phyloP scores from a whole-genome alignment of 30 jellyfish, hydroid and myxozoan species.

The Cassiopea andromeda region DNA sequence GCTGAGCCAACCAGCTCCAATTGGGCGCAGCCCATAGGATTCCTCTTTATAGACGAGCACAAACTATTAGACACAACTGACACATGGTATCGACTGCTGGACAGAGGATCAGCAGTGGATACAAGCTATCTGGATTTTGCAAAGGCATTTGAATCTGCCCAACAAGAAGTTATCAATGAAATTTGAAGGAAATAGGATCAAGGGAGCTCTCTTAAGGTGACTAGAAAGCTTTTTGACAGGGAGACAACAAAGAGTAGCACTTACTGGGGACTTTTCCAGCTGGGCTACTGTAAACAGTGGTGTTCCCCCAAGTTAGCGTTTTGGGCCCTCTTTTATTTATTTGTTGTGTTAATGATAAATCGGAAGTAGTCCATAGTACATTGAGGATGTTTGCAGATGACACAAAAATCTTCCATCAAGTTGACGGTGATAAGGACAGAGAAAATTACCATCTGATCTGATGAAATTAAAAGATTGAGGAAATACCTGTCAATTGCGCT shows the following conservation, averaged over 20 bases:
- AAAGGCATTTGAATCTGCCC: constrained; percentile 60
- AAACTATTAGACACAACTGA: constrained; percentile 44
- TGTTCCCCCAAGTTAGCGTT: constrained; percentile 6
- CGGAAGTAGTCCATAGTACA: constrained; percentile 48
- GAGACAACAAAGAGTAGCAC: constrained; percentile 39
- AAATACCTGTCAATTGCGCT: constrained; percentile 43
- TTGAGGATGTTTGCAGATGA: constrained; percentile 49
- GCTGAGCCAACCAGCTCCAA: too few species aligned
- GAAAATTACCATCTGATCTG: constrained; percentile 15
- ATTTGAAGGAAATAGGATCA: constrained; percentile 41
- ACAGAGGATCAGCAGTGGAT: constrained; percentile 62
- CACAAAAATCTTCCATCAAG: constrained; percentile 17
- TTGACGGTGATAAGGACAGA: constrained; percentile 30
- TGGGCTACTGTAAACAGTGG: constrained; percentile 11
- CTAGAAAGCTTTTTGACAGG: constrained; percentile 41
- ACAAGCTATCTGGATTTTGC: constrained; percentile 42
- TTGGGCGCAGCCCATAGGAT: too few species aligned
- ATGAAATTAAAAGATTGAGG: constrained; percentile 8
- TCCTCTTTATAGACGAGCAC: too few species aligned
- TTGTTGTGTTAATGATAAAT: constrained; percentile 22
- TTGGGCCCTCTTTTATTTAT: constrained; percentile 6
- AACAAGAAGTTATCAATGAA: constrained; percentile 43
- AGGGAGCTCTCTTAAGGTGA: constrained; percentile 50
- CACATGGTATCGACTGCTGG: constrained; percentile 52
- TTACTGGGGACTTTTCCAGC: constrained; percentile 19